phyloP scores from a whole-genome alignment of 2,797 vertebrate species.

The Rhynchotus rufescens region DNA sequence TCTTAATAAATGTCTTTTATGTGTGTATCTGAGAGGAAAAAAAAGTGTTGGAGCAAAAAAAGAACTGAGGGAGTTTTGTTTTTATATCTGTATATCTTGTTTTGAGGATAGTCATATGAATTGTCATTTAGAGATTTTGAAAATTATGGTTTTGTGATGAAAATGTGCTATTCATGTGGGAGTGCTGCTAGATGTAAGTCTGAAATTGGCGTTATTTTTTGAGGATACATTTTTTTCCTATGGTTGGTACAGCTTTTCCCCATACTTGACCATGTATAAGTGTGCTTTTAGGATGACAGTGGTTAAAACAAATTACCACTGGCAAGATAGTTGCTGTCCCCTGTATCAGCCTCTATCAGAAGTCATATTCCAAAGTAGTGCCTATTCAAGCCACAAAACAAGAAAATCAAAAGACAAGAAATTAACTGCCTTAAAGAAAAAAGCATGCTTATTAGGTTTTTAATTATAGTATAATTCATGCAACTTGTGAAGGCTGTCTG shows the following conservation, averaged over 20 bases:
- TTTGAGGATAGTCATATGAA: neutral
- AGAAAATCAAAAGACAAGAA: neutral
- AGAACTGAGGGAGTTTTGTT: neutral
- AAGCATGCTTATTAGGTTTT: neutral
- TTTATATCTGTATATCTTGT: too few species aligned
- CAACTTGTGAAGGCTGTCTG: slow-evolving; percentile 15
- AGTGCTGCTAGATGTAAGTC: neutral
- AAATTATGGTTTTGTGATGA: neutral
- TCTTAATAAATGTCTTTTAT: neutral
- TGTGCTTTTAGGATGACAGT: neutral
- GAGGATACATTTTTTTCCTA: neutral
- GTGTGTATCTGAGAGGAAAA: neutral
- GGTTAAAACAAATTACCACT: neutral
- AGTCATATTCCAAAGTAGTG: neutral
- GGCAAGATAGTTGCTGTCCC: neutral
- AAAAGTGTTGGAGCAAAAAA: neutral
- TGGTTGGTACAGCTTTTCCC: neutral
- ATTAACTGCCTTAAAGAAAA: slow-evolving; percentile 10
- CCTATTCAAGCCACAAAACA: neutral
- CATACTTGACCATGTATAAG: neutral
- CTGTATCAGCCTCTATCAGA: neutral
- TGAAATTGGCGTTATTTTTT: neutral
- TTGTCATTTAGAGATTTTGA: neutral
- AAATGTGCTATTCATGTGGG: neutral
- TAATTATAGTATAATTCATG: slow-evolving; percentile 32